A percentile compares a stretch with the other conserved stretches of the same genome.
Conservation (phyloP, 2,113 vertebrate species). For the Todiramphus chloris region DNA sequence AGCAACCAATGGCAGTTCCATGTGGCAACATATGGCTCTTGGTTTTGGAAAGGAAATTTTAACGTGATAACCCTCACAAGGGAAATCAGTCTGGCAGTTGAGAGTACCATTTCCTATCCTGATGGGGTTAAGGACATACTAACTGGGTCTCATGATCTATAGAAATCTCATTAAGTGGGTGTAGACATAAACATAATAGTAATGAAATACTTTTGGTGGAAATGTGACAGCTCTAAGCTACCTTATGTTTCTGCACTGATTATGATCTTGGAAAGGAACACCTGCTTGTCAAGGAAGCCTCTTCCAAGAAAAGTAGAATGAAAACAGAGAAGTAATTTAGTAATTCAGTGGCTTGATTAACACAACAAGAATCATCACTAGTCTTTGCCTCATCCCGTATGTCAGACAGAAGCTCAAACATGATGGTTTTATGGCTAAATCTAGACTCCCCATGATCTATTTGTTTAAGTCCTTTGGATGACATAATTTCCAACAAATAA, state of each 20-base stretch:
- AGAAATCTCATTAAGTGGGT: slow-evolving; percentile 48
- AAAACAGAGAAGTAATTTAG: background rate
- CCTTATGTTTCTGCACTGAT: background rate
- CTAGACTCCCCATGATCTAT: background rate
- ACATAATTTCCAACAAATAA: slow-evolving; percentile 1
- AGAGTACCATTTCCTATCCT: slow-evolving; percentile 47
- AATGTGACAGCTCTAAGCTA: slow-evolving; percentile 22
- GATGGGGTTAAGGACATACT: slow-evolving; percentile 38
- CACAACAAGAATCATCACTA: background rate
- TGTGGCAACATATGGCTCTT: slow-evolving; percentile 16
- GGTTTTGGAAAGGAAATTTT: slow-evolving; percentile 27
- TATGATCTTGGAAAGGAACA: slow-evolving; percentile 48
- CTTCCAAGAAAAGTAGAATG: slow-evolving; percentile 1
- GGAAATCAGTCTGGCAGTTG: background rate
- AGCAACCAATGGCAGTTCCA: background rate
- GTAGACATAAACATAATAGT: slow-evolving; percentile 17
- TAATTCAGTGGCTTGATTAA: slow-evolving; percentile 2
- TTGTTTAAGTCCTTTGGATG: background rate
- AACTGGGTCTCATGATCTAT: slow-evolving; percentile 42
- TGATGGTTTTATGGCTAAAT: background rate
- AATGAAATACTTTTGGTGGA: slow-evolving; percentile 42
- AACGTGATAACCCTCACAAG: background rate
- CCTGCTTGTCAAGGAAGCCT: slow-evolving; percentile 27
- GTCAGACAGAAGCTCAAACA: background rate
- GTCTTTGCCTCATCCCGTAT: background rate